Base-by-base conservation (phyloP, 2,888 invertebrate genomes). In the Rhagonycha lutea region DNA sequence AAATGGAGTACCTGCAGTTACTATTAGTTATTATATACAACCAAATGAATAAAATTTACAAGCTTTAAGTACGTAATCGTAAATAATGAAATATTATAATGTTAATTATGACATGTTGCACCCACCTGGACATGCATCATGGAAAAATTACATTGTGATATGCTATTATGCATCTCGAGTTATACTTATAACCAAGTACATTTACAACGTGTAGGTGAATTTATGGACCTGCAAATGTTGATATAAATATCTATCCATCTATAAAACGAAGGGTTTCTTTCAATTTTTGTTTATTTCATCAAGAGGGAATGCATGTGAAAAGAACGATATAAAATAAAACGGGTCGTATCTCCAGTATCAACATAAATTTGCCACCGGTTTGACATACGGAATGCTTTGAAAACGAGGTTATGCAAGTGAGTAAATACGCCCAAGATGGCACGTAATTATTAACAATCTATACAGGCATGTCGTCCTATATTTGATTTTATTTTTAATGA, bases 351-450 rank as follows among this genome's bases (percentile, higher is more conserved):
- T 76, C 71, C 70, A 71, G 76, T 70, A 73, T 78, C 82, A 79
- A 81, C 82, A 82, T 83, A 83, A 83, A 83, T 82, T 82, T 82
- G 83, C 83, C 81, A 83, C 81, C 78, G 81, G 80, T 78, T 77
- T 82, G 82, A 82, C 83, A 81, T 79, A 81, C 79, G 83, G 83
- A 83, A 83, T 83, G 82, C 80, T 78, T 76, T 79, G 79, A 77
- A 47, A 76, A 73, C 79, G 79, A 81, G 78, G 78, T 78, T 78
- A 80, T 77, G 78, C 79, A 79, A 80, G 79, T 78, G 75, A 81
- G 79, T 79, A 81, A 81, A 80, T 80, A 80, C 79, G 80, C 76
- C 80, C 74, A 77, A 77, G 80, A 81, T 80, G 81, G 81, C 81
- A 81, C 81, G 80, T 79, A 81, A 81, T 81, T 81, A 81, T 81